Evolutionary conservation across 2,888 invertebrate species (phyloP).

Genomic region (Hypena proboscidalis): DNA sequence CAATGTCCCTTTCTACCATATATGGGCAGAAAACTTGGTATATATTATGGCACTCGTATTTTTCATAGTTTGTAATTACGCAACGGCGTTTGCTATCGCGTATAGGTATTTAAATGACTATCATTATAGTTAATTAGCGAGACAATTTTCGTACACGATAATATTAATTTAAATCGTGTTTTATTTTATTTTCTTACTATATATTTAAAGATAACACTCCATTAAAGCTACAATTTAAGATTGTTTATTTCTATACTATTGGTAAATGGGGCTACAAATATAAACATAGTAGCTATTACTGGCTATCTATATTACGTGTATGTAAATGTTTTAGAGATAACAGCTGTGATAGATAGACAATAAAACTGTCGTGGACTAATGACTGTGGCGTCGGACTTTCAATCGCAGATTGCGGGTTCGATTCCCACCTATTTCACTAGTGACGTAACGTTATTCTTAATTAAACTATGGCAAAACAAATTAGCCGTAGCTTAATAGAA

Average conservation of each 20-base stretch:
- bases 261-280: background rate
- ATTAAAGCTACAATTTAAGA: slow-evolving; percentile 28
- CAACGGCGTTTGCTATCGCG: slow-evolving; percentile 36
- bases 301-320: too few species aligned
- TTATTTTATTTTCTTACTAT: slow-evolving; percentile 30
- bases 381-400: too few species aligned
- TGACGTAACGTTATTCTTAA: too few species aligned
- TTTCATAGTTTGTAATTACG: slow-evolving; percentile 41
- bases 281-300: too few species aligned
- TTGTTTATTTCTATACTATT: slow-evolving; percentile 18
- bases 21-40: slow-evolving; percentile 4
- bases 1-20: slow-evolving; percentile 1
- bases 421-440: too few species aligned
- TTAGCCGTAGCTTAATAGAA: too few species aligned
- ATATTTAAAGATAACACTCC: slow-evolving; percentile 28
- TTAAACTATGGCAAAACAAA: too few species aligned
- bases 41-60: slow-evolving; percentile 33
- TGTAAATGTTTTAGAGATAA: too few species aligned
- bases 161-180: slow-evolving; percentile 29
- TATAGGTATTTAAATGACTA: slow-evolving; percentile 41
- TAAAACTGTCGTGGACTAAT: too few species aligned
- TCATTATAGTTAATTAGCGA: slow-evolving; percentile 45
- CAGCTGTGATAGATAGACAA: too few species aligned
- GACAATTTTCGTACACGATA: slow-evolving; percentile 40
- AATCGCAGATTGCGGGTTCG: too few species aligned